These are phyloP conservation scores for Cisticola juncidis DNA, from an alignment of 2,113 vertebrate genomes.

Conservation along the genomic window DNA sequence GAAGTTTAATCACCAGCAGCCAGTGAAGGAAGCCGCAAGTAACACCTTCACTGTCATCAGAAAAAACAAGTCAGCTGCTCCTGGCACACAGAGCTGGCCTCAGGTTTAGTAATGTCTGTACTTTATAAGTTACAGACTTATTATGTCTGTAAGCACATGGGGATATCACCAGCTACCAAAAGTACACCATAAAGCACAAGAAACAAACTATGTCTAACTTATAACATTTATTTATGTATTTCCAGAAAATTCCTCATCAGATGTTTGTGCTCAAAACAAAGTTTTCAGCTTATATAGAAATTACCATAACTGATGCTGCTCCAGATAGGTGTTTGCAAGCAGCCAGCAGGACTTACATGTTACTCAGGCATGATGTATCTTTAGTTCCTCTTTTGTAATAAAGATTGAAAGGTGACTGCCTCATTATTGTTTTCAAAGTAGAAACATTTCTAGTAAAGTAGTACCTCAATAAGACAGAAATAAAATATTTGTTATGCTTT, in stretches of 20 bases:
- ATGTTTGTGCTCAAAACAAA: not conserved
- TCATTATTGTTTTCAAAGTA: not conserved
- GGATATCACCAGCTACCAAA: not conserved
- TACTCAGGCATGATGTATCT: accelerated
- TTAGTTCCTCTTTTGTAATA: not conserved
- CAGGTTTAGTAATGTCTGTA: not conserved
- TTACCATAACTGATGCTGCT: not conserved
- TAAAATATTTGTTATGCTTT: not conserved
- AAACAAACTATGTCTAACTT: not conserved
- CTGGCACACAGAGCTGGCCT: not conserved
- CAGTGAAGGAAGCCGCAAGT: not conserved
- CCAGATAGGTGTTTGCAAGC: accelerated
- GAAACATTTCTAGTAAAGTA: not conserved
- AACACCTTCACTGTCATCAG: not conserved
- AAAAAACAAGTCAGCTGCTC: not conserved
- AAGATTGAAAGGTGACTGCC: not conserved
- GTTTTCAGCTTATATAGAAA: not conserved
- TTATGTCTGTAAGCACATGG: not conserved
- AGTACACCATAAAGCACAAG: not conserved
- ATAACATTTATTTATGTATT: not conserved
- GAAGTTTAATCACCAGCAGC: constrained; percentile 9
- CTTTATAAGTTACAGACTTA: not conserved
- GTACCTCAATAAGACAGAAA: not conserved
- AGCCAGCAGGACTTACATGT: not conserved
- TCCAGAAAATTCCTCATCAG: not conserved